Percentiles rank a stretch among this genome's conserved stretches.
phyloP scores from a whole-genome alignment of 2,113 vertebrate species.

The Microcebus griseorufus region DNA sequence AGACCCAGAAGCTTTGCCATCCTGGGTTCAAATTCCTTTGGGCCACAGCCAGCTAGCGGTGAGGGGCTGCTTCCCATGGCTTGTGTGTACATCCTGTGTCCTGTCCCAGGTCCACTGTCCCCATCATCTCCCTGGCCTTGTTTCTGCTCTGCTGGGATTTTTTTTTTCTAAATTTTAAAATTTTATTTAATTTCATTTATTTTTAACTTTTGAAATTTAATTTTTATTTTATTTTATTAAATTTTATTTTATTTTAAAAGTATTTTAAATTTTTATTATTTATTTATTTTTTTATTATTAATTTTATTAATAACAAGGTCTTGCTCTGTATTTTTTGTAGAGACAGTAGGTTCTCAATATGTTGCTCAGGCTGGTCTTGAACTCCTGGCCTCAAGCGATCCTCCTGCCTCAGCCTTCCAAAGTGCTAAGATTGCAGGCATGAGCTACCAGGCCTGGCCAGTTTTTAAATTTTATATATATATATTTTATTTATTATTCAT shows the following conservation, averaged over 20 bases:
- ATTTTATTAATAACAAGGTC: too few relatives aligned
- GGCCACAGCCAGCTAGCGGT: neutral
- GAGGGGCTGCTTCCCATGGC: neutral
- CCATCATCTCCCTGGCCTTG: accelerated
- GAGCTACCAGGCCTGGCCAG: neutral
- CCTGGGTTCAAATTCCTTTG: neutral
- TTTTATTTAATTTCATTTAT: too few relatives aligned
- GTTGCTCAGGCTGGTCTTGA: neutral
- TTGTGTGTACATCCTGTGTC: neutral
- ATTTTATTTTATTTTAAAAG: too few relatives aligned
- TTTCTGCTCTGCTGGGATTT: neutral
- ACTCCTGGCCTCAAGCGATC: neutral
- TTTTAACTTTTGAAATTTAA: too few relatives aligned
- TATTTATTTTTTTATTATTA: too few relatives aligned
- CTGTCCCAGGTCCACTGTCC: neutral
- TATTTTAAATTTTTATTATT: too few relatives aligned
- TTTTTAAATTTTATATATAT: too few relatives aligned
- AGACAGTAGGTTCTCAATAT: neutral
- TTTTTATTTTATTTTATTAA: too few relatives aligned
- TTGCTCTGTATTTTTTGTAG: neutral
- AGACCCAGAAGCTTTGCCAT: neutral
- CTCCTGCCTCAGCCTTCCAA: neutral
- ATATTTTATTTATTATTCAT: too few relatives aligned
- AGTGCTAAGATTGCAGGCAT: neutral
- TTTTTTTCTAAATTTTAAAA: neutral